Evolutionary conservation across 1,140 invertebrate species (phyloP), one percentile per base, ranked within the genome.

Genomic region (Pentalonia nigronervosa): DNA sequence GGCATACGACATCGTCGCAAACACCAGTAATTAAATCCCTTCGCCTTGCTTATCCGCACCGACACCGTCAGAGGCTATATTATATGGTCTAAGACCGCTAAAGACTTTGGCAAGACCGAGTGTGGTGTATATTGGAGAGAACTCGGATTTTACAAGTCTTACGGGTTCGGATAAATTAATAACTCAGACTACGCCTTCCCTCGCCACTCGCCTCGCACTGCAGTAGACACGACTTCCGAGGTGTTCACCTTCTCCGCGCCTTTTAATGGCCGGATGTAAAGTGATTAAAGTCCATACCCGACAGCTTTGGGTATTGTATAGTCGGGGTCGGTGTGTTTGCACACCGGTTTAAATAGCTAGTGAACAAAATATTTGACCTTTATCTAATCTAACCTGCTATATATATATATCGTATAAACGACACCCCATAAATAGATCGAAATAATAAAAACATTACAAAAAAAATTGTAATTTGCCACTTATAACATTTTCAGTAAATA

Each of bases 1-100:
- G 76, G 91, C 47, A 83, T 83, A 83, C 91, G 91, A 92, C 91
- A 92, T 84, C 91, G 91, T 92, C 76, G 91, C 91, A 92, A 92
- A 92, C 91, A 92, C 91, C 21, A 83, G 91, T 83, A 83, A 92
- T 92, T 92, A 92, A 92, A 92, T 92, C 91, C 91, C 76, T 92
- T 83, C 91, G 7, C 91, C n/a, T 84, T 21, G 41, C 60, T 67
- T n/a, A 67, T 60, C 60, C 56, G 7, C 53, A 17, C 20, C n/a
- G n/a, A 60, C 45, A 1, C 45, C 60, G 45, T 45, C 48, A 30
- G 53, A 48, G 3, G 47, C 88, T 47, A 47, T 41, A 41, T 41
- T 50, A n/a, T 76, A 76, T 17, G 67, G 76, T 92, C 76, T 92
- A 92, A 92, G 91, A 92, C 60, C 91, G 23, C 91, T 92, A 92